Evolutionary conservation across 2,888 invertebrate genomes (phyloP).

Genomic region (Ophion slaviceki): DNA sequence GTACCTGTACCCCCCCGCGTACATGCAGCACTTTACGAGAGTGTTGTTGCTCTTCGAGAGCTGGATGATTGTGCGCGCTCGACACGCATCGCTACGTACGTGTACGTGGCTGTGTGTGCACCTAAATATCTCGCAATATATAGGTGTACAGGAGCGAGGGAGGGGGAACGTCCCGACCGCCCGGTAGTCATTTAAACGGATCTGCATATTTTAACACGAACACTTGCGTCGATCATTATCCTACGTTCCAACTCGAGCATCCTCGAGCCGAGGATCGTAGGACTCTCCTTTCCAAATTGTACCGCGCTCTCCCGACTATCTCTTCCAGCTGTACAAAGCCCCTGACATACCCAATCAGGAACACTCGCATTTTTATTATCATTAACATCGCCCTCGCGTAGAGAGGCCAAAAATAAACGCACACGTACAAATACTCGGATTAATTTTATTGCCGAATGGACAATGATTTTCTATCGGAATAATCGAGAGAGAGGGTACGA

Average conservation of each 20-base stretch:
- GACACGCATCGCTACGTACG: slow-evolving; percentile 12
- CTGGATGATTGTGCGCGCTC: slow-evolving; percentile 53
- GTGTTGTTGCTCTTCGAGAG: slow-evolving; percentile 50
- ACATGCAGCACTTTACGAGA: slow-evolving; percentile 41
- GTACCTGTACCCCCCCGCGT: background rate
- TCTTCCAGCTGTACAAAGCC: background rate
- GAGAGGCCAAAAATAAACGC: background rate
- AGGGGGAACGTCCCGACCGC: slow-evolving; percentile 65
- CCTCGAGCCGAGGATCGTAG: slow-evolving; percentile 39
- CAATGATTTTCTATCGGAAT: slow-evolving; percentile 44
- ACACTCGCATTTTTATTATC: slow-evolving; percentile 7
- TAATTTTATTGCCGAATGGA: slow-evolving; percentile 32
- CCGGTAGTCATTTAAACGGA: slow-evolving; percentile 80
- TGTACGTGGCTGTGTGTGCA: slow-evolving; percentile 6
- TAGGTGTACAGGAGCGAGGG: slow-evolving; percentile 21
- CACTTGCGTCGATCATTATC: slow-evolving; percentile 83
- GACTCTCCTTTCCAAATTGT: slow-evolving; percentile 42
- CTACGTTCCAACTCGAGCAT: slow-evolving; percentile 66
- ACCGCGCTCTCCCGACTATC: background rate
- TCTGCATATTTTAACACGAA: slow-evolving; percentile 83
- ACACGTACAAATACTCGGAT: background rate
- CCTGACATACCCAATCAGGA: slow-evolving; percentile 22
- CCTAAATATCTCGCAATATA: background rate
- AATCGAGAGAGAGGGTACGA: background rate
- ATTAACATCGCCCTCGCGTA: background rate